Base-by-base conservation (phyloP, 2,113 vertebrate genomes). In the Cebus imitator region DNA sequence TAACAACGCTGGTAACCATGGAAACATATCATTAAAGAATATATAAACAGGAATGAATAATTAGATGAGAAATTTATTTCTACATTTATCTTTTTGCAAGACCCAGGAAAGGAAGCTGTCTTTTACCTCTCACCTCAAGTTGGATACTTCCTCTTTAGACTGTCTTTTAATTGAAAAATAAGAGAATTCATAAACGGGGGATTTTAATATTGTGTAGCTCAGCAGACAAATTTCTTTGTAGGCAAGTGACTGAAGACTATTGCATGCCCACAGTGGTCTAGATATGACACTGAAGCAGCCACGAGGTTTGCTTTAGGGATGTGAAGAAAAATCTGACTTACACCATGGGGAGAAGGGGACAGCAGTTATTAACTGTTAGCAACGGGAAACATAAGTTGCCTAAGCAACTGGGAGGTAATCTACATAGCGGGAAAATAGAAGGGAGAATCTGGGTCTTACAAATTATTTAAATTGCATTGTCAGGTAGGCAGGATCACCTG, bases 1-100 rank as follows among this genome's bases (percentile, higher is more conserved):
- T 97, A 97, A 96, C 97, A 97, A 96, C 68, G 82, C 88, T 94
- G 95, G 98, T 98, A 97, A 96, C 98, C 98, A 98, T 97, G 97
- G 98, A 91, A 98, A 98, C 94, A 91, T 95, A 91, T 97, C 97
- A 98, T 98, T 98, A 97, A 98, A 98, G 97, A 97, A 96, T 97
- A 98, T 97, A 97, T 96, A 98, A 98, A 98, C 97, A 98, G 96
- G 94, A 97, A 97, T 97, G 98, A 98, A 98, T 98, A 98, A 98
- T 98, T 98, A 98, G 97, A 96, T 94, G 95, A 98, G 87, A 97
- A 97, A 97, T 97, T 96, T 82, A 96, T 97, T 94, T 97, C 96
- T 95, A 96, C 96, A 97, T 98, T 97, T 98, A 96, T 97, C 96
- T 97, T 98, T 95, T 92, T 75, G 86, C n/a, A 96, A 93, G 92